Evolutionary conservation across 2,797 vertebrate species (phyloP).

Genomic region (Oreonectes daqikongensis): DNA sequence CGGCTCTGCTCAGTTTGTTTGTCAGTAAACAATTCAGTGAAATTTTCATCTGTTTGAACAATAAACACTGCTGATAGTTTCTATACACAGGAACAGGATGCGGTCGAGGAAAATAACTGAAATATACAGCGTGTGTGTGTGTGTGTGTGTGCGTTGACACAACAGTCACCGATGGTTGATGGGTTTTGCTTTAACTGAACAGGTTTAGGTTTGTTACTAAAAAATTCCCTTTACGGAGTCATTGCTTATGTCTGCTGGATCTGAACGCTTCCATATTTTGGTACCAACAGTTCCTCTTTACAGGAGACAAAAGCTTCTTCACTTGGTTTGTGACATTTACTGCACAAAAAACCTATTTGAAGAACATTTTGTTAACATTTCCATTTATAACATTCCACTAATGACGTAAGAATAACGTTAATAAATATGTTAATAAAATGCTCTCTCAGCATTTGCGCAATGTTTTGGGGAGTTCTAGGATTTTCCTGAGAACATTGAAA

Average conservation of each 20-base stretch:
- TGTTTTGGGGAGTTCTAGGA: too few species aligned
- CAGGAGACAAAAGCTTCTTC: too few species aligned
- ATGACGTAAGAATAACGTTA: too few species aligned
- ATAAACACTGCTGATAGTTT: background rate
- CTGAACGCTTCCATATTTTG: background rate
- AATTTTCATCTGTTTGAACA: background rate
- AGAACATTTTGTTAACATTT: too few species aligned
- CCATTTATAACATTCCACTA: too few species aligned
- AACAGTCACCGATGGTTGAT: background rate
- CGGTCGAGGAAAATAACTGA: background rate
- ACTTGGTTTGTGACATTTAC: too few species aligned
- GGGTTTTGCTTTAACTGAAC: background rate
- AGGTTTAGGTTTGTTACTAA: background rate
- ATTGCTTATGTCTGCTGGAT: background rate
- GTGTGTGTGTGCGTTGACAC: too few species aligned
- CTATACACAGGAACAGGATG: background rate
- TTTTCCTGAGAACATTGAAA: too few species aligned
- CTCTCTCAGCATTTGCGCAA: too few species aligned
- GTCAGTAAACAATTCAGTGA: background rate
- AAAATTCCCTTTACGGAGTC: background rate
- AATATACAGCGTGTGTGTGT: constrained; percentile 1
- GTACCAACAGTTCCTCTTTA: background rate
- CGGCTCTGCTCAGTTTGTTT: background rate
- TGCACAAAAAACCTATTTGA: too few species aligned
- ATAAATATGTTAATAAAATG: too few species aligned